Percentiles rank a stretch among this genome's conserved stretches.
phyloP scores from a whole-genome alignment of 2,113 vertebrate genomes.

The Neogale vison region DNA sequence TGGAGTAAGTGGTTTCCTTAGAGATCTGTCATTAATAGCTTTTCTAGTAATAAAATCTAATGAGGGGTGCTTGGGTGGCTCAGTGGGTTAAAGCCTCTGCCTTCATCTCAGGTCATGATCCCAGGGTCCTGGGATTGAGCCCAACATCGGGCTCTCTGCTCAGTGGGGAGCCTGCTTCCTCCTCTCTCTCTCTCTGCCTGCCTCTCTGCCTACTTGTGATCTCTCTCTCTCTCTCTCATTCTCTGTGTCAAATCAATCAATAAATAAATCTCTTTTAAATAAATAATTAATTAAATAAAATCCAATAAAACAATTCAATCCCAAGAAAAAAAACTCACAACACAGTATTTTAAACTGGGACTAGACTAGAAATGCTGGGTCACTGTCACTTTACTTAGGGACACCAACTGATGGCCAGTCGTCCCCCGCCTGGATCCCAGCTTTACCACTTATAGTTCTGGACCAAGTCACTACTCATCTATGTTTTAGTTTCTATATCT shows the following conservation, averaged over 20 bases:
- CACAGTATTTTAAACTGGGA: background rate
- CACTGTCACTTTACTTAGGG: background rate
- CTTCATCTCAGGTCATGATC: no score
- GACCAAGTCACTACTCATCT: background rate
- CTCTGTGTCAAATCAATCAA: no score
- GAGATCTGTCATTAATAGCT: background rate
- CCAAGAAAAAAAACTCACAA: background rate
- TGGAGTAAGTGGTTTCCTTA: background rate
- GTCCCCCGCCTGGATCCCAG: background rate
- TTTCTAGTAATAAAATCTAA: constrained; percentile 44
- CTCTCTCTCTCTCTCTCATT: no score
- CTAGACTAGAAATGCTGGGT: background rate
- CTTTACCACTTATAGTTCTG: background rate
- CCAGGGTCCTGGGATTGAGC: no score
- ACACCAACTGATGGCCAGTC: background rate
- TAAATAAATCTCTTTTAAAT: no score
- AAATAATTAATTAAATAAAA: constrained; percentile 6
- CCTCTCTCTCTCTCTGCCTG: no score
- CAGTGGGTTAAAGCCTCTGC: no score
- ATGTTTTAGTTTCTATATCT: background rate
- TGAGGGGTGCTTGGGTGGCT: background rate
- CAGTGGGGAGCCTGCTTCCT: no score
- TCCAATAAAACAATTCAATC: background rate
- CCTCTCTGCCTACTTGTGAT: no score
- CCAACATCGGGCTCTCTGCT: no score